These are phyloP conservation scores for Crotophaga sulcirostris DNA, from an alignment of 2,113 vertebrate species.

Conservation along the genomic window DNA sequence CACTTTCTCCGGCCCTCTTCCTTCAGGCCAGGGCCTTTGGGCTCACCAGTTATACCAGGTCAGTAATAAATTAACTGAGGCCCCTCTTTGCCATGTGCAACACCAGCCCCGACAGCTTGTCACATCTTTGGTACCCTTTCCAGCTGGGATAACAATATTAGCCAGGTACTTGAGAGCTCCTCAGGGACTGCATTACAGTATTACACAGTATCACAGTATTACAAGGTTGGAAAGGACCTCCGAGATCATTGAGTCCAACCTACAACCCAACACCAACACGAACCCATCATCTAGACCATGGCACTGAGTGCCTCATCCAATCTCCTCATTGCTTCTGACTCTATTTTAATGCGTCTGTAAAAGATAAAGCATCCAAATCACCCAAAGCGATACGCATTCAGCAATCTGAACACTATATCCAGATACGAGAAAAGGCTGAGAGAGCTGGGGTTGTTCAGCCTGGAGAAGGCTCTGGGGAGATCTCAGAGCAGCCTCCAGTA, in stretches of 20 bases:
- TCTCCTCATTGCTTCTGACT: background rate
- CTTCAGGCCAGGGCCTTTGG: background rate
- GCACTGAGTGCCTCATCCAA: no score
- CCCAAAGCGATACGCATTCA: background rate
- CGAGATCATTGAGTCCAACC: no score
- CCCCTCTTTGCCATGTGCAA: background rate
- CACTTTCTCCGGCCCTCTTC: background rate
- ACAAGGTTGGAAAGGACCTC: no score
- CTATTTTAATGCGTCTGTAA: accelerated
- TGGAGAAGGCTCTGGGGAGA: no score
- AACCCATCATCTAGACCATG: no score
- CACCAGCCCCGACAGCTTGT: background rate
- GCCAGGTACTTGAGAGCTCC: background rate
- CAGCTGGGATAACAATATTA: background rate
- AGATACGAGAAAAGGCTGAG: background rate
- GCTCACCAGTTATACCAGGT: background rate
- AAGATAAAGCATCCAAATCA: background rate
- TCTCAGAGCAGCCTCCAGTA: no score
- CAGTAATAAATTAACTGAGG: background rate
- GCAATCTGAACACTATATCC: background rate
- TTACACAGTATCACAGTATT: no score
- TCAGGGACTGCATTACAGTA: no score
- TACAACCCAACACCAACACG: no score
- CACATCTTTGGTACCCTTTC: background rate
- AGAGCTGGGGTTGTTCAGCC: no score